Evolutionary conservation across 2,797 vertebrate genomes (phyloP).

Genomic region (Clarias fuscus): DNA sequence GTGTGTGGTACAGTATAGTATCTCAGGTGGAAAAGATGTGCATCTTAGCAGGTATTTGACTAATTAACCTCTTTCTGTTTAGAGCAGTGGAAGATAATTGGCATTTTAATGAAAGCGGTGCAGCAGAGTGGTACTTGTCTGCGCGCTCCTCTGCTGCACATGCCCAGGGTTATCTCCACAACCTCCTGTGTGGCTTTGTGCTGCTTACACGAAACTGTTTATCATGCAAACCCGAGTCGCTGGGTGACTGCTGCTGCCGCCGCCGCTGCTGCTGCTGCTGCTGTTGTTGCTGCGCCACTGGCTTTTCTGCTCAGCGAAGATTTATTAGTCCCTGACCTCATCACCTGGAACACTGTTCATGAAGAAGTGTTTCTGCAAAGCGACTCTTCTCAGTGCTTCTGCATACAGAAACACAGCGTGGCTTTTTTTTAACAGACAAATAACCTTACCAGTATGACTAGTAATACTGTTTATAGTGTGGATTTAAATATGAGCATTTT

Average conservation of each 20-base stretch:
- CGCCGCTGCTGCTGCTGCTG: not conserved
- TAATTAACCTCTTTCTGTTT: not conserved
- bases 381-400: not conserved
- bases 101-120: constrained; percentile 9
- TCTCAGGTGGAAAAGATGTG: not conserved
- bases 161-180: constrained; percentile 17
- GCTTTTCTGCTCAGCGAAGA: not conserved
- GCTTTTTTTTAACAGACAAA: not conserved
- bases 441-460: not conserved
- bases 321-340: constrained; percentile 21
- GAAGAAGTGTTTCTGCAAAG: not conserved
- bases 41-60: not conserved
- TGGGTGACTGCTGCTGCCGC: not conserved
- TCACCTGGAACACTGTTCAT: not conserved
- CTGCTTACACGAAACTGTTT: constrained; percentile 11
- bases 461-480: not conserved
- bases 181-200: constrained; percentile 2
- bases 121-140: not conserved
- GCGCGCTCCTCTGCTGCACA: constrained; percentile 11
- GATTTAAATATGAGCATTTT: not conserved
- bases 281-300: not conserved
- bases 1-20: not conserved
- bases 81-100: not conserved
- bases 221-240: constrained; percentile 22
- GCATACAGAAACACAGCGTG: not conserved